Evolutionary conservation across 2,113 vertebrate species (phyloP).

Genomic region (Hystrix cristata): DNA sequence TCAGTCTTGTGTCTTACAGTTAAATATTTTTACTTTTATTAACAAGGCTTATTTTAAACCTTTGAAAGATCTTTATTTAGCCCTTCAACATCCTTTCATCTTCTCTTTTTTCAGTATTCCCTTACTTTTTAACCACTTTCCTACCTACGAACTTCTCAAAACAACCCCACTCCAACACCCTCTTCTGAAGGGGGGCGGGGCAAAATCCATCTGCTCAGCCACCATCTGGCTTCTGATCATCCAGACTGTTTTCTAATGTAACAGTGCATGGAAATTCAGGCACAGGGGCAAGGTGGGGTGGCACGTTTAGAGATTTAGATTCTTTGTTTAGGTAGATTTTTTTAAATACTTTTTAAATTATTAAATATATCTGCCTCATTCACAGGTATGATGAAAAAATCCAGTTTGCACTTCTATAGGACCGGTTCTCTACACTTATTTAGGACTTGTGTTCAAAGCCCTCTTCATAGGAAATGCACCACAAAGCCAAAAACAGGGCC

Average conservation of each 20-base stretch:
- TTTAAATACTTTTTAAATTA: neutral
- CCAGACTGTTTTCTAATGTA: neutral
- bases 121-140: neutral
- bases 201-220: neutral
- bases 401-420: neutral
- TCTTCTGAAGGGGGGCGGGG: neutral
- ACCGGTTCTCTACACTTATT: neutral
- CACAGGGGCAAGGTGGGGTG: rapidly evolving
- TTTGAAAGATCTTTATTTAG: neutral
- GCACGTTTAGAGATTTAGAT: neutral
- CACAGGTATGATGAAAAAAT: neutral
- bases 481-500: neutral
- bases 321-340: neutral
- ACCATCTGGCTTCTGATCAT: neutral
- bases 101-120: neutral
- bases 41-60: neutral
- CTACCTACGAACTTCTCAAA: neutral
- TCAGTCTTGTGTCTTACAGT: conserved; percentile 15
- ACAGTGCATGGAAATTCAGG: neutral
- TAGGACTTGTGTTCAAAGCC: neutral
- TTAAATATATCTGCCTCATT: neutral
- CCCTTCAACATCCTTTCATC: neutral
- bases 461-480: neutral
- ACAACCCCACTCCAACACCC: neutral
- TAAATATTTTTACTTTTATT: conserved; percentile 44